Evolutionary conservation across 2,113 vertebrate species (phyloP), one percentile per base, ranked within the genome.

Genomic region (Oriolus oriolus): DNA sequence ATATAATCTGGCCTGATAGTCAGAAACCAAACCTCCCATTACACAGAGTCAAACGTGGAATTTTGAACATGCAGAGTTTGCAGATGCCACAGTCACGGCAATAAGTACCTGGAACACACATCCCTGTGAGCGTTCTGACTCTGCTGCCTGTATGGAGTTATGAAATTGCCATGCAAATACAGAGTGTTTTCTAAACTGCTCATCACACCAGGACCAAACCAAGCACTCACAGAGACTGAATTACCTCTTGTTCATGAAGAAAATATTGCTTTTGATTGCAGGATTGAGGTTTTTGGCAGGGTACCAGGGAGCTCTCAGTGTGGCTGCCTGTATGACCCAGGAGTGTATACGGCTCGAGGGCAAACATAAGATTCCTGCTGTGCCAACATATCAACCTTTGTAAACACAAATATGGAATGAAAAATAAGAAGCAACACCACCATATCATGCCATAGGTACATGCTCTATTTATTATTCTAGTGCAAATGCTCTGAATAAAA

Each of bases 401-500:
- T 74, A 90, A 91, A 73, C 42, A 42, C 31, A 91, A 95, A 69
- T 49, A 91, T 9, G 20, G 53, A 85, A 93, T 47, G 66, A 91
- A 93, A 94, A 96, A 91, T 80, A 91, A 88, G 66, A 73, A 94
- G 45, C 11, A 0, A 21, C 33, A 63, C 7, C 3, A 70, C 45
- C 26, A 7, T 70, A 76, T 61, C 35, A 44, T 86, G 63, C 42
- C 30, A 63, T 52, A 2, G 0, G 59, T 95, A 90, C 37, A 11
- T 56, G 42, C 15, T 1, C 0, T 65, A 90, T 93, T 94, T 96
- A 83, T 80, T 94, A 90, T 63, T 93, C 33, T 85, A 70, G 13
- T 57, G 50, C 42, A 86, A 87, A 85, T 66, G 35, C 6, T 91
- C 66, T 70, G 33, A 91, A 91, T 90, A 77, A 96, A 95, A 88